These are phyloP conservation scores for Smutsia gigantea DNA, from an alignment of 2,797 vertebrate genomes.

Conservation along the genomic window DNA sequence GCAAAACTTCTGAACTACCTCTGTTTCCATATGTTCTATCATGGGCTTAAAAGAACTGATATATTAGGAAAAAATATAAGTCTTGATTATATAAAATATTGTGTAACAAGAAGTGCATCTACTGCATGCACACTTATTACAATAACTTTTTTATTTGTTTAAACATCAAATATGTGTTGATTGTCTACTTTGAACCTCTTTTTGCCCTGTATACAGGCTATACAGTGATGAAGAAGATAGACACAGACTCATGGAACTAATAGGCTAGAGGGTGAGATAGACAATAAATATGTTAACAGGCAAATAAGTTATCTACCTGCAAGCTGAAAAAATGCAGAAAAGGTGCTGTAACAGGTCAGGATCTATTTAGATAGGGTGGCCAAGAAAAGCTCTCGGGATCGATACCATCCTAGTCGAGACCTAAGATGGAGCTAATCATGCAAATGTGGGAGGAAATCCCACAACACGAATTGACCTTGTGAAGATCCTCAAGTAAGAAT, in stretches of 20 bases:
- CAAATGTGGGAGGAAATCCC: not conserved
- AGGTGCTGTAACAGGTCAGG: not conserved
- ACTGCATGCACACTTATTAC: not conserved
- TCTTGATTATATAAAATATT: not conserved
- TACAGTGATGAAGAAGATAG: not conserved
- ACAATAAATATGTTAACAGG: not conserved
- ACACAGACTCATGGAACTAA: not conserved
- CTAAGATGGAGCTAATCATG: not conserved
- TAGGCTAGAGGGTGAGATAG: not conserved
- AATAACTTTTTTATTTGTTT: not conserved
- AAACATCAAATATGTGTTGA: not conserved
- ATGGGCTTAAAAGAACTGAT: not conserved
- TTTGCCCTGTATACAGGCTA: not conserved
- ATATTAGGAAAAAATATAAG: not conserved
- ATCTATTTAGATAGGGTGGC: not conserved
- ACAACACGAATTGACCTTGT: not conserved
- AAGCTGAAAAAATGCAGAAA: conserved; percentile 23
- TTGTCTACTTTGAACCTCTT: not conserved
- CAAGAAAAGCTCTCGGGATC: not conserved
- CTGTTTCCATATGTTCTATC: not conserved
- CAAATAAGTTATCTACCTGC: not conserved
- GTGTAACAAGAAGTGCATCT: not conserved
- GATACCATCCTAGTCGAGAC: not conserved
- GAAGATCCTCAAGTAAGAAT: not conserved
- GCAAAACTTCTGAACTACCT: not conserved